A percentile compares a stretch with the other conserved stretches of the same genome.
phyloP scores from a whole-genome alignment of 2,888 invertebrate genomes.

The Alviniconcha strummeri region DNA sequence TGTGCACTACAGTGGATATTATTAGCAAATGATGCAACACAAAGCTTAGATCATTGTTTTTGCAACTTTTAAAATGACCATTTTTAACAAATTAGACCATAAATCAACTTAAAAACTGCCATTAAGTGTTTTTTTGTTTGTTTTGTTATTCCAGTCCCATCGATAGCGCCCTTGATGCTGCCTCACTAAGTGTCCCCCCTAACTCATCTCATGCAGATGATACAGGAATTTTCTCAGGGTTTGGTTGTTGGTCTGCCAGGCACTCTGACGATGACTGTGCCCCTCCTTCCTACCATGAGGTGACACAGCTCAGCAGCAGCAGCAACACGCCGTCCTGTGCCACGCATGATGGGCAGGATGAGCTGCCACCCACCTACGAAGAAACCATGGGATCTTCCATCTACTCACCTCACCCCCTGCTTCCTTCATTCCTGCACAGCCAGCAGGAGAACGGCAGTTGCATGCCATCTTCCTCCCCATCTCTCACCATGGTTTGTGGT shows the following conservation, averaged over 20 bases:
- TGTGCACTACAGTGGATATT: no score
- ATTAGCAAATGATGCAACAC: no score
- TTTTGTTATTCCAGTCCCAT: no score
- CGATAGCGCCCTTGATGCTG: no score
- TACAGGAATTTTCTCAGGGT: no score
- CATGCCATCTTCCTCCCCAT: not conserved
- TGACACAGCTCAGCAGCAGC: constrained; percentile 40
- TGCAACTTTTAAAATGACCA: no score
- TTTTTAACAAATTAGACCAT: no score
- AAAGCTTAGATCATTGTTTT: no score
- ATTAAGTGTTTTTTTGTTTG: no score
- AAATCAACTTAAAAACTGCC: no score
- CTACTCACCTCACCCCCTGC: constrained; percentile 3
- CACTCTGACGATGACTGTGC: constrained; percentile 43
- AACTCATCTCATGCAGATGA: no score
- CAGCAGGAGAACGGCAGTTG: not conserved
- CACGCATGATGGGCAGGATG: constrained; percentile 40
- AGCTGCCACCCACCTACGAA: constrained; percentile 49
- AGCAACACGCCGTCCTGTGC: constrained; percentile 36
- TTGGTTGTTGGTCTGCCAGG: not conserved
- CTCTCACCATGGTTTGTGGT: not conserved
- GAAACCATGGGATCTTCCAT: constrained; percentile 39
- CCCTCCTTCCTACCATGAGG: constrained; percentile 51
- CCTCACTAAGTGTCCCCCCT: no score
- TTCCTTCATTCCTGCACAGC: not conserved